Conservation (phyloP, 2,888 invertebrate genomes). For the Camponotus fellah region DNA sequence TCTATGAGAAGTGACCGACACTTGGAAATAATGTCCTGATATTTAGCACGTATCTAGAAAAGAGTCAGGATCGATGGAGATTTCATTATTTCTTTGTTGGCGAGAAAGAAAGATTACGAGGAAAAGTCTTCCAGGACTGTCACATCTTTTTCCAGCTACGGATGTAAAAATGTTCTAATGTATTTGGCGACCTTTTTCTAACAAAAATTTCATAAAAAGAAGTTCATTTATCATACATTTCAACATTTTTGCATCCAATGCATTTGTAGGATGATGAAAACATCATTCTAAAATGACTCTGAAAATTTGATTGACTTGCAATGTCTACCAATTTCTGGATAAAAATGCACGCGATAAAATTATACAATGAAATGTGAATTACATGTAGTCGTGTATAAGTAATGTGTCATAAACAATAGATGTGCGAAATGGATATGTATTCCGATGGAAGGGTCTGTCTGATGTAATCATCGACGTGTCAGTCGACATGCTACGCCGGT, state of each 20-base stretch:
- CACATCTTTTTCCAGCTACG: constrained; percentile 37
- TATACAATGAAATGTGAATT: not conserved
- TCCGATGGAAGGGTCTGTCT: not conserved
- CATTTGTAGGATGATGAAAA: not conserved
- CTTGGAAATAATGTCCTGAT: constrained; percentile 40
- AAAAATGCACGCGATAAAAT: not conserved
- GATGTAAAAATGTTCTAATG: constrained; percentile 18
- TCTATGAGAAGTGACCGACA: constrained; percentile 44
- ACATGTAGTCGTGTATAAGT: not conserved
- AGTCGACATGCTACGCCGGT: constrained; percentile 11
- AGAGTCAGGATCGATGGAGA: constrained; percentile 33
- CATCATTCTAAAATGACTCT: not conserved
- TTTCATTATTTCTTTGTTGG: constrained; percentile 30
- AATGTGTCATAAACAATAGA: constrained; percentile 7
- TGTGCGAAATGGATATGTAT: constrained; percentile 2
- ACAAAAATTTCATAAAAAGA: constrained; percentile 36
- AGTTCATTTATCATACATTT: constrained; percentile 10
- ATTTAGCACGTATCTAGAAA: constrained; percentile 44
- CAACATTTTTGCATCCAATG: constrained; percentile 1
- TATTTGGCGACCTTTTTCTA: constrained; percentile 14
- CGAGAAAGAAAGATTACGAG: constrained; percentile 38
- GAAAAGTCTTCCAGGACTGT: constrained; percentile 33
- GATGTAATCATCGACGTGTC: constrained; percentile 38
- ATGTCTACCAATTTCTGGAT: not conserved
- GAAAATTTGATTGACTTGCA: not conserved